phyloP scores from a whole-genome alignment of 2,113 vertebrate genomes.

The Tiliqua scincoides region DNA sequence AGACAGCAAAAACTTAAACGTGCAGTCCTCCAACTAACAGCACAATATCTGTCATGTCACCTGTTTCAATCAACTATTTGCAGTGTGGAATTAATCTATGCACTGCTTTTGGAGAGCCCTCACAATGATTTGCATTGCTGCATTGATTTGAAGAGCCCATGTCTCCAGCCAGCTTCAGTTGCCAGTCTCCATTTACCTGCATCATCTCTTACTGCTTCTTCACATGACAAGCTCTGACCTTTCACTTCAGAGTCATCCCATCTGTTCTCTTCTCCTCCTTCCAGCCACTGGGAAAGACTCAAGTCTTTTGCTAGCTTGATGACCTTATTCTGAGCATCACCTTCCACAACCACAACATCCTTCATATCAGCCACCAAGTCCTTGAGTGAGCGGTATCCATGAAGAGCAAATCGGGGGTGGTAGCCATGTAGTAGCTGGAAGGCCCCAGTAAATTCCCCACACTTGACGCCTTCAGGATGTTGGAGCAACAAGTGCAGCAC shows the following conservation, averaged over 20 bases:
- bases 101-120: not conserved
- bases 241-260: not conserved
- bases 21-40: not conserved
- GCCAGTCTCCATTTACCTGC: not conserved
- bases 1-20: not conserved
- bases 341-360: not conserved
- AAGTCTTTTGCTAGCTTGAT: not conserved
- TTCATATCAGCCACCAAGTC: not conserved
- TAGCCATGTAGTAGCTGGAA: not conserved
- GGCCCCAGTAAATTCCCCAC: conserved; percentile 1
- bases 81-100: too few relatives aligned
- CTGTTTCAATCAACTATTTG: not conserved
- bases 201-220: too few relatives aligned
- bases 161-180: not conserved
- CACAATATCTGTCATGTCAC: not conserved
- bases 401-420: not conserved
- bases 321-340: not conserved
- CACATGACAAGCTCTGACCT: not conserved
- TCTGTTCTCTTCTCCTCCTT: not conserved
- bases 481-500: not conserved
- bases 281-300: not conserved
- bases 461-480: not conserved
- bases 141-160: not conserved
- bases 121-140: not conserved
- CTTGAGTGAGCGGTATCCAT: not conserved